Conservation (phyloP, 2,888 invertebrate genomes). For the Phalera bucephala region DNA sequence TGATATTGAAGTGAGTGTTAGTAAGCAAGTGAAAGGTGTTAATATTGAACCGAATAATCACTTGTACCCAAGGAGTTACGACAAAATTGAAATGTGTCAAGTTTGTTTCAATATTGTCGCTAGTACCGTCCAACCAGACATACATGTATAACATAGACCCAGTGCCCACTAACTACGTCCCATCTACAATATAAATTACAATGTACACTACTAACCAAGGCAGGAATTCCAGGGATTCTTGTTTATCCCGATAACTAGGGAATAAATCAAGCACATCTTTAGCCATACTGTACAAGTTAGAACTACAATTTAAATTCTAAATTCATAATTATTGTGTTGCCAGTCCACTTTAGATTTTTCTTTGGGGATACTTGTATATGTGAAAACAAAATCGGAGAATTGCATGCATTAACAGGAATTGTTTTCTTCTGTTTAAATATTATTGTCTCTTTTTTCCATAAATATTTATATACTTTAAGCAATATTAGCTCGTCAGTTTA, state of each 20-base stretch:
- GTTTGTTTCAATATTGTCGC: constrained; percentile 27
- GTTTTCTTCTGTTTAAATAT: constrained; percentile 6
- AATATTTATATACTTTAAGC: neutral
- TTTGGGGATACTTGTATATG: neutral
- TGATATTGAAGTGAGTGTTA: constrained; percentile 66
- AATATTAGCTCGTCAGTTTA: constrained; percentile 9
- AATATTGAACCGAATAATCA: constrained; percentile 30
- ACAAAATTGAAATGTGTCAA: constrained; percentile 36
- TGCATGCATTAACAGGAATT: constrained; percentile 3
- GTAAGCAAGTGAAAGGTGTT: constrained; percentile 66
- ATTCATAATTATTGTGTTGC: constrained; percentile 2
- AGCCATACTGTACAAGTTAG: constrained; percentile 47
- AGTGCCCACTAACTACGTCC: constrained; percentile 38
- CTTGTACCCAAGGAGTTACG: constrained; percentile 24
- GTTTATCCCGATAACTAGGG: constrained; percentile 91
- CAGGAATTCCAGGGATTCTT: constrained; percentile 89
- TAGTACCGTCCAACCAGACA: constrained; percentile 27
- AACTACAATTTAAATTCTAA: constrained; percentile 4
- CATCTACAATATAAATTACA: constrained; percentile 64
- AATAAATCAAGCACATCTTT: constrained; percentile 77
- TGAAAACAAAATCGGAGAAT: constrained; percentile 5
- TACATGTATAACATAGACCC: constrained; percentile 34
- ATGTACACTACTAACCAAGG: constrained; percentile 89
- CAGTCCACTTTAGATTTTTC: constrained; percentile 2
- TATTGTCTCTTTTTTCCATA: too few relatives aligned